A percentile compares a stretch with the other conserved stretches of the same genome.
Conservation (phyloP, 2,888 invertebrate genomes). For the Oeneis ivallda region DNA sequence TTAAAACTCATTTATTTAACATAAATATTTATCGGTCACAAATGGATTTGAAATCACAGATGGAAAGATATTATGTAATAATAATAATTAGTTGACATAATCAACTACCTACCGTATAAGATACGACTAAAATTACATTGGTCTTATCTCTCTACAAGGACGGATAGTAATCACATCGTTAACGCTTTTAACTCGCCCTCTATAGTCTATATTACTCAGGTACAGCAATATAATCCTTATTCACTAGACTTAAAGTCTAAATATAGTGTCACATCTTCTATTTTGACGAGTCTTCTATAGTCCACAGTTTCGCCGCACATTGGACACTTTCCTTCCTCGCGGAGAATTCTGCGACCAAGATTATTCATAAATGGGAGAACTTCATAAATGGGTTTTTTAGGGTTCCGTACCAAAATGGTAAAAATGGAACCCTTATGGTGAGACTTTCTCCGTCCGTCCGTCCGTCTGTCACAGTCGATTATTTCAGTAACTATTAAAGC, state of each 20-base stretch:
- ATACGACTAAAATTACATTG: not conserved
- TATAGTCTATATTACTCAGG: too few relatives aligned
- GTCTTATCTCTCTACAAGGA: constrained; percentile 42
- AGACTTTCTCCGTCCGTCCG: too few relatives aligned
- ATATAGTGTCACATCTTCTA: constrained; percentile 82
- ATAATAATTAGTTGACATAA: not conserved
- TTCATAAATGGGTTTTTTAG: not conserved
- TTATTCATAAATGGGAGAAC: too few relatives aligned
- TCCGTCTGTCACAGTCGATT: too few relatives aligned
- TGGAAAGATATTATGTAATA: too few relatives aligned
- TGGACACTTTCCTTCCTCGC: constrained; percentile 90
- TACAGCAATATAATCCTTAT: constrained; percentile 44
- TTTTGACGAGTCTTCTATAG: constrained; percentile 82
- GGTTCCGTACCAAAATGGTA: too few relatives aligned
- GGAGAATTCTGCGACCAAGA: constrained; percentile 82
- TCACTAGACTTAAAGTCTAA: constrained; percentile 66
- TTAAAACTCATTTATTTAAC: not conserved
- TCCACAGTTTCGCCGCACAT: constrained; percentile 93
- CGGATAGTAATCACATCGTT: constrained; percentile 45
- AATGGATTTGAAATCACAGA: too few relatives aligned
- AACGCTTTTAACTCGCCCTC: constrained; percentile 5
- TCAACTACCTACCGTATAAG: not conserved
- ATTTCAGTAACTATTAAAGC: too few relatives aligned
- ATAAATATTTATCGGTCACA: not conserved
- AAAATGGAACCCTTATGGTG: too few relatives aligned